phyloP scores from a whole-genome alignment of 2,888 invertebrate species.

The Psylliodes chrysocephalus region DNA sequence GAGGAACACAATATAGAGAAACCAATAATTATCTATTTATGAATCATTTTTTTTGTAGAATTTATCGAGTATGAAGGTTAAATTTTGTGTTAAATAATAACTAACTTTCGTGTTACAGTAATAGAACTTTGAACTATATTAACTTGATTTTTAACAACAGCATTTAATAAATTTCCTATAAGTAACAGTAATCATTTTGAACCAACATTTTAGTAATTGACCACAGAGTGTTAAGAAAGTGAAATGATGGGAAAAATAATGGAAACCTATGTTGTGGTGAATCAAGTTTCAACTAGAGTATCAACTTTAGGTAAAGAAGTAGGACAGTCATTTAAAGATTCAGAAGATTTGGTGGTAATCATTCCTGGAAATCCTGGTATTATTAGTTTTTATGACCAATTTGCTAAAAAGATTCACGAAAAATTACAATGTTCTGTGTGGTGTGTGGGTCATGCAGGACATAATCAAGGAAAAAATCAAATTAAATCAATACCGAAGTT shows the following conservation, averaged over 20 bases:
- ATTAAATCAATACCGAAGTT: conserved; percentile 66
- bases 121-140: not conserved
- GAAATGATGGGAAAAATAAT: conserved; percentile 57
- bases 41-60: too few species aligned
- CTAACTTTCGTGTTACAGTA: too few species aligned
- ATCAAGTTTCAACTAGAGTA: conserved; percentile 77
- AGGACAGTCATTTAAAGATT: conserved; percentile 69
- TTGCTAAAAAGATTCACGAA: conserved; percentile 72
- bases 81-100: not conserved
- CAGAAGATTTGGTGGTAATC: conserved; percentile 72
- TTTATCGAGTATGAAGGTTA: not conserved
- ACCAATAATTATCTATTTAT: too few species aligned
- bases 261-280: conserved; percentile 67
- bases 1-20: too few species aligned
- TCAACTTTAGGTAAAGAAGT: conserved; percentile 78
- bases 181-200: too few species aligned
- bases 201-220: not conserved
- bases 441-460: conserved; percentile 85
- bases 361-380: conserved; percentile 92
- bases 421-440: conserved; percentile 76
- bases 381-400: conserved; percentile 81
- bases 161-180: too few species aligned
- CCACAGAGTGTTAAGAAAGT: not conserved
- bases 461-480: conserved; percentile 74
- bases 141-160: not conserved